Base-by-base conservation (phyloP, 2,797 vertebrate species). In the Chaenodraco wilsoni region DNA sequence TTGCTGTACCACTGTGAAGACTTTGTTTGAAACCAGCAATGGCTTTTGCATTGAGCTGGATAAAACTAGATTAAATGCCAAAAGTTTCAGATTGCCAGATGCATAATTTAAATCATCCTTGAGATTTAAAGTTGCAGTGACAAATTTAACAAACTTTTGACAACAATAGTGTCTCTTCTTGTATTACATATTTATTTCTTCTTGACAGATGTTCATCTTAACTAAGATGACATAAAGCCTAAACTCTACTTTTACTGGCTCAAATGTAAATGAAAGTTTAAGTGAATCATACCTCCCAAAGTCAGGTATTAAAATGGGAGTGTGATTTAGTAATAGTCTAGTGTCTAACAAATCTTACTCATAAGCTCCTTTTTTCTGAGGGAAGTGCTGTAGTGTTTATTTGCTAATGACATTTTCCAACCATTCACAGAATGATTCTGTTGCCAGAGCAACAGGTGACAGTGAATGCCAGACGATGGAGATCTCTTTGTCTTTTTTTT, bases 381-480 rank as follows among this genome's bases (percentile, higher is more conserved):
- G 56, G 55, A 54, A 63, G 41, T 63, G 55, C 65, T 48, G 57
- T 79, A 33, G 65, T 79, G 63, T 81, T 67, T 83, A 27, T 27
- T 27, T 27, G 57, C 76, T 84, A 69, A 86, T 82, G 54, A 83
- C 72, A 88, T 87, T 87, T 88, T 69, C 48, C 58, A 84, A 27
- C 31, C 27, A 60, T 73, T 84, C 69, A 75, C 60, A 68, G 68
- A 63, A 79, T 88, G 64, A 69, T 54, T 33, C 51, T 15, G 79
- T 89, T 88, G 70, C 85, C 82, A 83, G 66, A 89, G 89, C 82
- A 92, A 88, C 89, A 84, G 40, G 45, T 74, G 52, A 27, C 44
- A 69, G 62, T 69, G 54, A 84, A 65, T 68, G 37, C 33, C 65
- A 77, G 48, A 74, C 72, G 48, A 74, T 45, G 33, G 33, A 19